Evolutionary conservation across 2,113 vertebrate genomes (phyloP).

Genomic region (Lucifuga dentata): DNA sequence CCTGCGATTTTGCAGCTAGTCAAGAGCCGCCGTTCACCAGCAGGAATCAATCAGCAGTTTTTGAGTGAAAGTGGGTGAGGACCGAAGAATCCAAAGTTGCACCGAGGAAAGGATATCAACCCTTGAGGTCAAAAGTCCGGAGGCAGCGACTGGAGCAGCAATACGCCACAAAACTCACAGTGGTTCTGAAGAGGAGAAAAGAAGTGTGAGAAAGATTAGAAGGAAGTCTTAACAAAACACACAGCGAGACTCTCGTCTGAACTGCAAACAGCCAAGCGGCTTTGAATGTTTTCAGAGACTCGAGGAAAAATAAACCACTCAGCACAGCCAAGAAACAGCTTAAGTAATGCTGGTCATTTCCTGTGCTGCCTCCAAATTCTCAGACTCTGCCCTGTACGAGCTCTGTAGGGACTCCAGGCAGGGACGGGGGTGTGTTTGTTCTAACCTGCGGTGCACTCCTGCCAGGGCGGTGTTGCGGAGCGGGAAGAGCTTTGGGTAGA

Average conservation of each 20-base stretch:
- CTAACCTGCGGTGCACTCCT: constrained; percentile 93
- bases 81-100: no score
- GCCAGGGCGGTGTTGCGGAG: constrained; percentile 94
- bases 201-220: not conserved
- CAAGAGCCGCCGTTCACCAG: not conserved
- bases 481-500: constrained; percentile 96
- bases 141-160: constrained; percentile 97
- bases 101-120: constrained; percentile 76
- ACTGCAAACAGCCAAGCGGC: no score
- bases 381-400: no score
- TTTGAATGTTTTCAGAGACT: no score
- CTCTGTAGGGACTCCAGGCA: not conserved
- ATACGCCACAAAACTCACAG: constrained; percentile 96
- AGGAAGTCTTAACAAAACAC: no score
- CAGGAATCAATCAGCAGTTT: constrained; percentile 2
- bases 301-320: no score
- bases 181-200: constrained; percentile 80
- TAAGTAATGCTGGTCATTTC: no score
- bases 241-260: no score
- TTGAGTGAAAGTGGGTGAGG: not conserved
- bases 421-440: constrained; percentile 4
- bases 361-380: no score
- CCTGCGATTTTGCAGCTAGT: not conserved
- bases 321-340: no score
- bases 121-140: constrained; percentile 93